Base-by-base conservation (phyloP, 1,140 invertebrate species). In the Zophobas morio region DNA sequence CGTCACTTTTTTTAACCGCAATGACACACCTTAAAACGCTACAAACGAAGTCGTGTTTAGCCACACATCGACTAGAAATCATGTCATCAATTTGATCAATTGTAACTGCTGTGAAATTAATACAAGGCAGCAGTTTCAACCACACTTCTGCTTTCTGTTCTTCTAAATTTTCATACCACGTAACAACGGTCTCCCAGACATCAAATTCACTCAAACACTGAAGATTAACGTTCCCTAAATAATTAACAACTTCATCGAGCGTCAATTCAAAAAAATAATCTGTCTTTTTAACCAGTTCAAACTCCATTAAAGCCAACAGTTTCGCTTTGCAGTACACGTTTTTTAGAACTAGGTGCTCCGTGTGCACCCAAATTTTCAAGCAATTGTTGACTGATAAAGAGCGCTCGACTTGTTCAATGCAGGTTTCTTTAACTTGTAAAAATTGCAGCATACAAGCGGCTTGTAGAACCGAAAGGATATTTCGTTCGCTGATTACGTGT, bases 401-500 rank as follows among this genome's bases (percentile, higher is more conserved):
- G 49, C 79, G 46, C 3, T 40, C 56, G 5, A 85, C 71, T 46
- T 49, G 74, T 47, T 72, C 54, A 6, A 81, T 60, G 75, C 80
- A 82, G 34, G 71, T 60, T 1, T 76, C 34, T 66, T 72, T 79
- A 32, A 85, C 75, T 46, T 76, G n/a, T 6, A 71, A 36, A 75
- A 85, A 85, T 75, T 84, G 84, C 60, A 85, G 78, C 81, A 85
- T 85, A 73, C 81, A 81, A 36, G 81, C 79, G 6, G 80, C 74
- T 60, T 82, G 77, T 6, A 85, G 47, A 1, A 85, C 79, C 36
- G 60, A 70, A 34, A 81, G 54, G 20, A 83, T 54, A 56, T 83
- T 79, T 39, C 81, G 73, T 34, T 81, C 79, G 6, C 78, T 74
- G 53, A 63, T 39, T 1, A 39, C 6, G 5, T 63, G 39, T 20